These are phyloP conservation scores for Dicrostonyx torquatus DNA, from an alignment of 2,797 vertebrate species.

Conservation along the genomic window DNA sequence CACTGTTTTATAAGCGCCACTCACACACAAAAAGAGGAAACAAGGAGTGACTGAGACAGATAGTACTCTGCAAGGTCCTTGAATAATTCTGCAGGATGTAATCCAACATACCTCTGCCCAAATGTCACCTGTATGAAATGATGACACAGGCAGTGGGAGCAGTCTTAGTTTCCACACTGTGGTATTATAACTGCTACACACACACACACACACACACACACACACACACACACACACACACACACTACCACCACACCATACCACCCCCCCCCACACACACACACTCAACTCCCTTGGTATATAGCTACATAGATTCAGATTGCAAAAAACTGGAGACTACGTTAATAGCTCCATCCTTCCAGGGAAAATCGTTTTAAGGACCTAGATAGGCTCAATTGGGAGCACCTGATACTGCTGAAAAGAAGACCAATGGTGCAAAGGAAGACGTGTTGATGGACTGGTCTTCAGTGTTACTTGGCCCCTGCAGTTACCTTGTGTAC, in stretches of 20 bases:
- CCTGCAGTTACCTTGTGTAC: not conserved
- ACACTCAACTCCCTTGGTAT: not conserved
- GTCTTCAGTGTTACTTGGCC: not conserved
- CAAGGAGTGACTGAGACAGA: not conserved
- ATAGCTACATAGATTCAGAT: not conserved
- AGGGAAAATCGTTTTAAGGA: not conserved
- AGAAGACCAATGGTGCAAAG: not conserved
- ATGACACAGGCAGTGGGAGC: not conserved
- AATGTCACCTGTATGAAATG: not conserved
- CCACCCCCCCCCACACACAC: not conserved
- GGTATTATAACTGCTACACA: not conserved
- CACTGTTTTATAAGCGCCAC: slow-evolving; percentile 14
- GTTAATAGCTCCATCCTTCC: not conserved
- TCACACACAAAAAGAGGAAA: not conserved
- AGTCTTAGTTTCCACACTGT: not conserved
- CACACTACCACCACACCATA: not conserved
- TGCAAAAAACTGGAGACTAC: not conserved
- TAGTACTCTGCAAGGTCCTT: not conserved
- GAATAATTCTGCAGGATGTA: too few species aligned
- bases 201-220: not conserved
- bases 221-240: not conserved
- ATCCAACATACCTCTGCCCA: not conserved
- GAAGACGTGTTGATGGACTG: not conserved
- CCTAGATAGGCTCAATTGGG: not conserved
- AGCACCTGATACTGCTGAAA: not conserved